phyloP scores from a whole-genome alignment of 2,888 invertebrate genomes.

The Altica lythri region DNA sequence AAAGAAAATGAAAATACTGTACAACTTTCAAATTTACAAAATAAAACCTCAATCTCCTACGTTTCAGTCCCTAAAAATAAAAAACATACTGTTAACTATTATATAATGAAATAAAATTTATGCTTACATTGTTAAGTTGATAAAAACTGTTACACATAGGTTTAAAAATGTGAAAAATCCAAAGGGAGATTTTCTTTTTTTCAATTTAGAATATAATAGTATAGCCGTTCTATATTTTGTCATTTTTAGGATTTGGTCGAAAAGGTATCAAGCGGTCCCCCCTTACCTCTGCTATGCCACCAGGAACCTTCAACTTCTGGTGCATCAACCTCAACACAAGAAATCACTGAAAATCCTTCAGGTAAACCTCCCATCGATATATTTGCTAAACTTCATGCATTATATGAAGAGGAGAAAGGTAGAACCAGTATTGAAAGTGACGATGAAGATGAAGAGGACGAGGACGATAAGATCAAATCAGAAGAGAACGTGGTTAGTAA shows the following conservation, averaged over 20 bases:
- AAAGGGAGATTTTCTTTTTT: too few species aligned
- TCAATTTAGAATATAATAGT: too few species aligned
- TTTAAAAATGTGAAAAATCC: too few species aligned
- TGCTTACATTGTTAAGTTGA: too few species aligned
- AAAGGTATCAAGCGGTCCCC: slow-evolving; percentile 51
- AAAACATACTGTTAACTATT: too few species aligned
- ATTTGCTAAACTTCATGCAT: slow-evolving; percentile 55
- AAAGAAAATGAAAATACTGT: too few species aligned
- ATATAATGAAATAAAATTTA: too few species aligned
- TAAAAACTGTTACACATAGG: too few species aligned
- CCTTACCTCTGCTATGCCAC: slow-evolving; percentile 51
- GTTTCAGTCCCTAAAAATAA: too few species aligned
- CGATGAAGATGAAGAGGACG: slow-evolving; percentile 25
- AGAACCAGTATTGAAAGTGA: slow-evolving; percentile 19
- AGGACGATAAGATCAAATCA: slow-evolving; percentile 23
- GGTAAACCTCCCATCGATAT: slow-evolving; percentile 53
- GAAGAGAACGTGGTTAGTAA: slow-evolving; percentile 6
- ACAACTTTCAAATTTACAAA: too few species aligned
- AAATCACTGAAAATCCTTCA: slow-evolving; percentile 38
- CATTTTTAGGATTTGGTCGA: slow-evolving; percentile 52
- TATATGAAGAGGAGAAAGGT: slow-evolving; percentile 52
- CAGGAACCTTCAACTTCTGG: slow-evolving; percentile 46
- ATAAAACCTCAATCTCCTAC: too few species aligned
- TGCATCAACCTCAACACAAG: slow-evolving; percentile 32
- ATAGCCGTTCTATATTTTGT: too few species aligned